A percentile compares a stretch with the other conserved stretches of the same genome.
These are phyloP conservation scores for Mirounga angustirostris DNA, from an alignment of 2,113 vertebrate species.

Conservation along the genomic window DNA sequence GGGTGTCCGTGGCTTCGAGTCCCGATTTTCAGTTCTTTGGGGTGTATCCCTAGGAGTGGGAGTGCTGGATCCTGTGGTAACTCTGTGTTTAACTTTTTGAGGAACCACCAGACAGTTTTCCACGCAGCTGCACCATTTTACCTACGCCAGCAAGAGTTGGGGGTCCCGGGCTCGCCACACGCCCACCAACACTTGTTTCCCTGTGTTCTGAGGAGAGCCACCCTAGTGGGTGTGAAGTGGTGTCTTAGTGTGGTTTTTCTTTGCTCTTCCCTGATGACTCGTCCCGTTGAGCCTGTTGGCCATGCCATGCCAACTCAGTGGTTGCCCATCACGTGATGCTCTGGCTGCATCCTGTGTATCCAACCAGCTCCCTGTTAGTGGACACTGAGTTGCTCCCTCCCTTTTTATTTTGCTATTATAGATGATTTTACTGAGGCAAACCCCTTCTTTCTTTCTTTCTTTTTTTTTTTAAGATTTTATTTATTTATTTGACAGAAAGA, in stretches of 20 bases:
- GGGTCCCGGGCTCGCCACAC: neutral
- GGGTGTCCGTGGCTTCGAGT: neutral
- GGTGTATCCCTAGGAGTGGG: neutral
- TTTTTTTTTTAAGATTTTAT: too few species aligned
- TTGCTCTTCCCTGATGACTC: neutral
- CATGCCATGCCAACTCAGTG: too few species aligned
- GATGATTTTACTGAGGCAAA: neutral
- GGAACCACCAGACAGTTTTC: neutral
- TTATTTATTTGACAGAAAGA: too few species aligned
- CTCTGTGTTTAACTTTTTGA: neutral
- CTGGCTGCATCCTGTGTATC: fast-evolving
- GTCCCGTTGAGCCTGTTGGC: neutral
- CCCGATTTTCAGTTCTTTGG: neutral
- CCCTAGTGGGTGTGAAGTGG: neutral
- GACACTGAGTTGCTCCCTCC: neutral
- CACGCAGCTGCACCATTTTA: neutral
- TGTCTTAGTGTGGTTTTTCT: neutral
- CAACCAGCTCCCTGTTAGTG: fast-evolving
- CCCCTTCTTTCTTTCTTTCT: too few species aligned
- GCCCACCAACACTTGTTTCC: neutral
- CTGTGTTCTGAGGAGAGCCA: neutral
- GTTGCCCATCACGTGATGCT: too few species aligned
- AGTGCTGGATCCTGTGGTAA: neutral
- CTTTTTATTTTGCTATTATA: neutral
- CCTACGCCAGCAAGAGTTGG: fast-evolving